Evolutionary conservation across 2,113 vertebrate genomes (phyloP).

Genomic region (Procavia capensis): DNA sequence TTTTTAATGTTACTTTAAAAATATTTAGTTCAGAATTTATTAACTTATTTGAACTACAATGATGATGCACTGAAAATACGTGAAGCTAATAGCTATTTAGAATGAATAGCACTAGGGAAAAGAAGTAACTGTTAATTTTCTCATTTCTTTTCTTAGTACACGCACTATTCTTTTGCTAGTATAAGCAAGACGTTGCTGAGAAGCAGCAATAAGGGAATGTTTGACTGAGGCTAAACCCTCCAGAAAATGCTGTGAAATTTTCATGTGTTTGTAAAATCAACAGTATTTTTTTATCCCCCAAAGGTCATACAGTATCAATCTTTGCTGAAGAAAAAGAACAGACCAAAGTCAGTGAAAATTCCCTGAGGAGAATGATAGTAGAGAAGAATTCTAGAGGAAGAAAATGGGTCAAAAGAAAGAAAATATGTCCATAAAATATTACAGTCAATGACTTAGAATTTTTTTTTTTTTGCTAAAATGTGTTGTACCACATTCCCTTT

Average conservation of each 20-base stretch:
- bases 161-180: not conserved
- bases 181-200: not conserved
- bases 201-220: not conserved
- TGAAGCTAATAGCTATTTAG: not conserved
- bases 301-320: not conserved
- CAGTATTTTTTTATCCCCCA: not conserved
- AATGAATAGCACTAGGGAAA: not conserved
- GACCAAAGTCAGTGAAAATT: not conserved
- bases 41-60: not conserved
- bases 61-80: not conserved
- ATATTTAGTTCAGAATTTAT: not conserved
- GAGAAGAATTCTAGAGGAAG: not conserved
- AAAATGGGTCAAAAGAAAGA: not conserved
- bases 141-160: not conserved
- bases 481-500: not conserved
- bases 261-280: not conserved
- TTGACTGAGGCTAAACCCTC: accelerated
- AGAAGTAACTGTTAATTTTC: not conserved
- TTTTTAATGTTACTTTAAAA: not conserved
- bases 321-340: not conserved
- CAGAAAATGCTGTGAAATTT: not conserved
- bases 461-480: not conserved
- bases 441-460: not conserved
- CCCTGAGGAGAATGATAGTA: not conserved
- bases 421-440: not conserved